Percentiles rank a stretch among this genome's conserved stretches.
Evolutionary conservation across 2,888 invertebrate genomes (phyloP).

Genomic region (Heliconius erato): DNA sequence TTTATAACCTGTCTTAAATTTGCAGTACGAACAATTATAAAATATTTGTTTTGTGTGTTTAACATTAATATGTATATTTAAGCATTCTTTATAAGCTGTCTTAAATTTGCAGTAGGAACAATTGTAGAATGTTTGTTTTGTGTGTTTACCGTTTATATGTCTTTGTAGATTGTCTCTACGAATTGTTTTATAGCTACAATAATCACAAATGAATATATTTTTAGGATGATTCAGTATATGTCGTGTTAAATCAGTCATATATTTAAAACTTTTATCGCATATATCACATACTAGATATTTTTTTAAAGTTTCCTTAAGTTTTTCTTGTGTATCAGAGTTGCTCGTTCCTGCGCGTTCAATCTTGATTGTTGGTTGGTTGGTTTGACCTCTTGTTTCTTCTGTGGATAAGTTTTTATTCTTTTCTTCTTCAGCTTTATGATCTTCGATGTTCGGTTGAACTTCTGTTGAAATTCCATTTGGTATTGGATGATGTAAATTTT

Average conservation of each 20-base stretch:
- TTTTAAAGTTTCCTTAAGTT: not conserved
- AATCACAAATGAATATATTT: not conserved
- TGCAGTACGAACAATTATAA: not conserved
- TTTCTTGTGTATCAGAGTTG: not conserved
- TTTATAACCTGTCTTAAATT: not conserved
- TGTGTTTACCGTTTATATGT: slow-evolving; percentile 2
- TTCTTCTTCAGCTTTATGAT: not conserved
- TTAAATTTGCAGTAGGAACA: slow-evolving; percentile 5
- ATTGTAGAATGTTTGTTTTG: not conserved
- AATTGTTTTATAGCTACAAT: slow-evolving; percentile 1
- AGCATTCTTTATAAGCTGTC: not conserved
- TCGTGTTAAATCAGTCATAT: slow-evolving; percentile 1
- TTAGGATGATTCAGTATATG: slow-evolving; percentile 7
- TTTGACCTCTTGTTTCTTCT: not conserved
- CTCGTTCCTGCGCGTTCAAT: not conserved
- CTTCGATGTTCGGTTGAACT: not conserved
- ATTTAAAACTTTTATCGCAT: slow-evolving; percentile 7
- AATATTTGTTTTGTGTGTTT: not conserved
- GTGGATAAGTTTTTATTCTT: not conserved
- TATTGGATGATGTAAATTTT: not conserved
- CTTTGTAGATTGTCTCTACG: rapidly evolving
- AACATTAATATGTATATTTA: not conserved
- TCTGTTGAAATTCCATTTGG: not conserved
- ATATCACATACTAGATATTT: slow-evolving; percentile 13
- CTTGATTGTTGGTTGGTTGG: too few relatives aligned